Base-by-base conservation (phyloP, 2,113 vertebrate species). In the Alexandromys fortis region DNA sequence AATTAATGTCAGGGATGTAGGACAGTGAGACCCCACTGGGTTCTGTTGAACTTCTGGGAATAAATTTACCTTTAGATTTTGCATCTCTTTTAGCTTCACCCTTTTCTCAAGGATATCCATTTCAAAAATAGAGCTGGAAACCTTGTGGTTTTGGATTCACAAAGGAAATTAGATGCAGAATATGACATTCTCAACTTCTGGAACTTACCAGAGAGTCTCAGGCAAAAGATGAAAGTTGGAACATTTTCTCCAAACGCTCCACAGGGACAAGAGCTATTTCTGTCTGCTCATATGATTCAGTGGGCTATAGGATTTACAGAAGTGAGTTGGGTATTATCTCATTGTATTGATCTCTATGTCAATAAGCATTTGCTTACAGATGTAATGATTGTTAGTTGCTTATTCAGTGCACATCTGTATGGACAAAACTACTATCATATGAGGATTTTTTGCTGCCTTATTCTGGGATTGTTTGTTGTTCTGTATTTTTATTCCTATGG, bases 331-430 rank as follows among this genome's bases (percentile, higher is more conserved):
- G 9, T 30, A 12, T 24, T 47, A 30, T 30, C 13, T 77, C 75
- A 58, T 49, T 38, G 73, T 0, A 1, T 14, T 35, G 7, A 5
- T 1, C 13, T 30, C 1, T 14, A 26, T 7, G 2, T 19, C 33
- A 22, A 63, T 19, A 61, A 45, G 42, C 7, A 73, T 63, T 61
- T 42, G 7, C n/a, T 6, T 22, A 6, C 7, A 1, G 13, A 45
- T 77, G 13, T 49, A 47, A 49, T 47, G 13, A 47, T 49, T 47
- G 24, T 14, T 47, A 26, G 13, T 16, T 17, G 1, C 13, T 26
- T 77, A 14, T 13, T 45, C 3, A 16, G 2, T 26, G 42, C 28
- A 5, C 4, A 17, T 16, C 8, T 9, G 4, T n/a, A 8, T 16
- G n/a, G 7, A 58, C 11, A 30, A 3, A 28, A 30, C 2, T 47